These are phyloP conservation scores for Stegodyphus dumicola DNA, from an alignment of 1,140 invertebrate species.

Conservation along the genomic window DNA sequence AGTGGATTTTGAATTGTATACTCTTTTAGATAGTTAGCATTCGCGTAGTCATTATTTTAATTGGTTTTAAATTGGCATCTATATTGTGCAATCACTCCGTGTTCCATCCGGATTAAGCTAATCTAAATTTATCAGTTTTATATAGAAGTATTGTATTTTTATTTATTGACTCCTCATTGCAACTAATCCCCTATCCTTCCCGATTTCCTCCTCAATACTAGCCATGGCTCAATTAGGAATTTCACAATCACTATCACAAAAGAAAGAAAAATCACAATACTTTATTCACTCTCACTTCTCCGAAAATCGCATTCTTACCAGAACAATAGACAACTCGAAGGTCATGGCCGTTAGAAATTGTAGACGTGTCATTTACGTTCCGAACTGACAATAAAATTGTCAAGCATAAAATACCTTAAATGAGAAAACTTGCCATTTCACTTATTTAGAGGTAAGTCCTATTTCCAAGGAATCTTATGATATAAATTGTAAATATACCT, in stretches of 20 bases:
- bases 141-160: too few species aligned
- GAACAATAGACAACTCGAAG: constrained; percentile 51
- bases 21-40: too few species aligned
- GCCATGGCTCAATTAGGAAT: constrained; percentile 20
- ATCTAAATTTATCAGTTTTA: too few species aligned
- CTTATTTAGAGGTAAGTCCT: constrained; percentile 8
- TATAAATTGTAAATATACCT: too few species aligned
- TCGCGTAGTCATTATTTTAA: too few species aligned
- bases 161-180: too few species aligned
- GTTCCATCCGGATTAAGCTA: too few species aligned
- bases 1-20: too few species aligned
- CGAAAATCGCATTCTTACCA: constrained; percentile 34
- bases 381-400: constrained; percentile 49
- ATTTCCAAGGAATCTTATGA: not conserved
- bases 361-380: constrained; percentile 31
- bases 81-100: too few species aligned
- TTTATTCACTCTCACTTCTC: constrained; percentile 54
- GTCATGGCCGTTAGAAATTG: constrained; percentile 47
- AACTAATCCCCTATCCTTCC: not conserved
- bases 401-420: constrained; percentile 1
- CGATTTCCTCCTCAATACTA: not conserved
- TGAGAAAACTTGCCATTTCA: constrained; percentile 22
- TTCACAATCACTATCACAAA: constrained; percentile 14
- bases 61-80: too few species aligned
- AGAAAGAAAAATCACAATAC: constrained; percentile 21